Percentiles rank a stretch among this genome's conserved stretches.
These are phyloP conservation scores for Periophthalmus magnuspinnatus DNA, from an alignment of 2,797 vertebrate genomes.

Conservation along the genomic window DNA sequence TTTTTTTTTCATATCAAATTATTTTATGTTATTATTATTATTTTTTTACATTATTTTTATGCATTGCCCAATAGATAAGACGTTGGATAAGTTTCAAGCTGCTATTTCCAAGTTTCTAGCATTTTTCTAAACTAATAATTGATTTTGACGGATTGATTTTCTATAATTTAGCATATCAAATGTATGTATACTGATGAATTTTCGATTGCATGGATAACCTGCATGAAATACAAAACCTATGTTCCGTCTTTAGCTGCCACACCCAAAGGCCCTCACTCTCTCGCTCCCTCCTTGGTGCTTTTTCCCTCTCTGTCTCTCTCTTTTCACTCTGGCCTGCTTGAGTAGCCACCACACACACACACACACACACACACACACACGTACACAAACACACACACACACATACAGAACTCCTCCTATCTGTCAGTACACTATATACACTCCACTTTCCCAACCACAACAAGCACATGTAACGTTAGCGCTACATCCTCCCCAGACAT, in stretches of 20 bases:
- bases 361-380: conserved; percentile 8
- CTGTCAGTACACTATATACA: not conserved
- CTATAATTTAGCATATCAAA: not conserved
- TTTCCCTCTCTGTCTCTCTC: not conserved
- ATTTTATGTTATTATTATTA: no score
- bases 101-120: not conserved
- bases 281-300: not conserved
- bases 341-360: not conserved
- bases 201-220: not conserved
- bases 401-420: not conserved
- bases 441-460: conserved; percentile 26
- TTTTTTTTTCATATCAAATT: no score
- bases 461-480: conserved; percentile 3
- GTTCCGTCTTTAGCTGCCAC: conserved; percentile 36
- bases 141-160: not conserved
- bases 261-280: conserved; percentile 32
- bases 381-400: conserved; percentile 5
- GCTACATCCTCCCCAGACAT: conserved; percentile 28
- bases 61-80: no score
- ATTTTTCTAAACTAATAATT: not conserved
- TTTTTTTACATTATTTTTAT: no score
- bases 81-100: no score
- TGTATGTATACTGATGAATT: not conserved
- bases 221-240: not conserved
- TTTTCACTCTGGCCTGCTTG: not conserved